phyloP scores from a whole-genome alignment of 2,113 vertebrate species.

The Aegotheles bennettii region DNA sequence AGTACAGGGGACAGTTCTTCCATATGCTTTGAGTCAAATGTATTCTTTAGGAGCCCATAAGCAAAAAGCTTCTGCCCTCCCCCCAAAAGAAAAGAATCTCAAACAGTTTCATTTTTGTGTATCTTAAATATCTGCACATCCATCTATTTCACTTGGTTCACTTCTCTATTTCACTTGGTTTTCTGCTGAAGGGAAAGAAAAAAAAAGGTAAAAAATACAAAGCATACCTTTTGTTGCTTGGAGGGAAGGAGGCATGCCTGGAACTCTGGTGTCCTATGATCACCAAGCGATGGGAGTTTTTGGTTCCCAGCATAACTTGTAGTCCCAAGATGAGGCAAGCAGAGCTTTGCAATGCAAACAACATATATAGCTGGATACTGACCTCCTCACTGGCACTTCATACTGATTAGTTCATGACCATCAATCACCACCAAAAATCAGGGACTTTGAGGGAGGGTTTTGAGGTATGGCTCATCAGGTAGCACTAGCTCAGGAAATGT shows the following conservation, averaged over 20 bases:
- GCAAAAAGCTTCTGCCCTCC: background rate
- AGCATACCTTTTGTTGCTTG: background rate
- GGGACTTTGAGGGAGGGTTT: background rate
- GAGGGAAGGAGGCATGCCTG: background rate
- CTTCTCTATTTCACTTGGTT: background rate
- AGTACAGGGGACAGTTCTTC: background rate
- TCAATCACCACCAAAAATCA: background rate
- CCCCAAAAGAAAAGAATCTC: background rate
- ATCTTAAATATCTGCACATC: background rate
- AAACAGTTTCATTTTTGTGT: background rate
- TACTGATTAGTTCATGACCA: background rate
- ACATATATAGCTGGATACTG: background rate
- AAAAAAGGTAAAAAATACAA: background rate
- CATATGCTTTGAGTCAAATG: background rate
- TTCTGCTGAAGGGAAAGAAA: background rate
- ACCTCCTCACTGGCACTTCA: background rate
- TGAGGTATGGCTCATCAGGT: background rate
- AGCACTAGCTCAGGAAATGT: background rate
- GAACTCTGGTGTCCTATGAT: background rate
- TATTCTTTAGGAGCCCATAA: background rate
- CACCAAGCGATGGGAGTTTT: background rate
- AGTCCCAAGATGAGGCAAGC: background rate
- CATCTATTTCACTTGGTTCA: background rate
- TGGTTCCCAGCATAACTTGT: background rate
- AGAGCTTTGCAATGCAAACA: background rate